Evolutionary conservation across 2,797 vertebrate genomes (phyloP).

Genomic region (Myoxocephalus aenaeus): DNA sequence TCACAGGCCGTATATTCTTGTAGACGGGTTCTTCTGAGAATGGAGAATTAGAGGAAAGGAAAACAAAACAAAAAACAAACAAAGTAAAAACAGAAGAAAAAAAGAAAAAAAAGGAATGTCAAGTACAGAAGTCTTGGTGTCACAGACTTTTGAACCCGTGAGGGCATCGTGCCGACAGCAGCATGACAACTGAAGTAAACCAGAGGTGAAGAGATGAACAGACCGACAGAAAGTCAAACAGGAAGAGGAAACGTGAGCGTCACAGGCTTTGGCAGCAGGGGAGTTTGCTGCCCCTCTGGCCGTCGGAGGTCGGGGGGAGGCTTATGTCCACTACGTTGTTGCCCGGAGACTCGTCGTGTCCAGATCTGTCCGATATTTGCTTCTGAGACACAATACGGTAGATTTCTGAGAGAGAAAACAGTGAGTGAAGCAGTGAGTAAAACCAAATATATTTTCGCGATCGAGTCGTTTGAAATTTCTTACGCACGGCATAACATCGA

Average conservation of each 20-base stretch:
- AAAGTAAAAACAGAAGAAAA: constrained; percentile 4
- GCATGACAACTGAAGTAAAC: constrained; percentile 71
- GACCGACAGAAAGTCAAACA: constrained; percentile 41
- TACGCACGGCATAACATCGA: background rate
- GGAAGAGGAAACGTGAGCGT: constrained; percentile 32
- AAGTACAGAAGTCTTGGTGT: constrained; percentile 69
- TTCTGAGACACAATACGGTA: constrained; percentile 98
- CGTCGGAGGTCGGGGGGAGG: constrained; percentile 94
- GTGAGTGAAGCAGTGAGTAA: constrained; percentile 60
- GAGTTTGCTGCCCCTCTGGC: constrained; percentile 94
- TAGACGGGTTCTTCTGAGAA: constrained; percentile 33
- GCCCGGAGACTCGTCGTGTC: constrained; percentile 94
- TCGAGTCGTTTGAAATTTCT: background rate
- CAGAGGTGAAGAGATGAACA: constrained; percentile 59
- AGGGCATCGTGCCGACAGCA: constrained; percentile 60
- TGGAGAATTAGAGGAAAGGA: constrained; percentile 39
- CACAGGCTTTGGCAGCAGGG: constrained; percentile 98
- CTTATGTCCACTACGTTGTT: constrained; percentile 98
- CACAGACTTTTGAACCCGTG: constrained; percentile 56
- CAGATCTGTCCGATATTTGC: constrained; percentile 94
- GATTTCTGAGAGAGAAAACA: constrained; percentile 90
- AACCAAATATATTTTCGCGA: background rate
- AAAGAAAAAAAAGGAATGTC: constrained; percentile 76
- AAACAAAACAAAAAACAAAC: constrained; percentile 29
- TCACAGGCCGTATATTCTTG: constrained; percentile 21